Percentiles rank a stretch among this genome's conserved stretches.
Conservation (phyloP, 2,113 vertebrate genomes). For the Proterorhinus semilunaris region DNA sequence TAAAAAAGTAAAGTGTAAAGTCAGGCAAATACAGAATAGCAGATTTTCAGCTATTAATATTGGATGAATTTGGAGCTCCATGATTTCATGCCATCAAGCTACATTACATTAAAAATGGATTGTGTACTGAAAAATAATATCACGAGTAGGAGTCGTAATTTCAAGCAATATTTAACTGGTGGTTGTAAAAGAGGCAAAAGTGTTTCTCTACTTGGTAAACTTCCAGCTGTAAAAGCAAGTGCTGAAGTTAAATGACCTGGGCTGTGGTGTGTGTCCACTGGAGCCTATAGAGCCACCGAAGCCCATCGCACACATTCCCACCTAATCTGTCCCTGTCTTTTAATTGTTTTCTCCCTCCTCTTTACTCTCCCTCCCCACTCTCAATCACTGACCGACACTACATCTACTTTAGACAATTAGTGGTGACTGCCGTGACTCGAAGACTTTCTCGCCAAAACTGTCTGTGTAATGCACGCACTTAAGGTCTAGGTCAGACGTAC, state of each 20-base stretch:
- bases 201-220: neutral
- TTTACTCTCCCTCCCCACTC: slow-evolving; percentile 14
- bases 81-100: neutral
- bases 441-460: slow-evolving; percentile 17
- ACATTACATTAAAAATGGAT: neutral
- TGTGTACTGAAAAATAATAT: slow-evolving; percentile 1
- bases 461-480: slow-evolving; percentile 11
- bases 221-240: neutral
- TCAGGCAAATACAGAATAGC: neutral
- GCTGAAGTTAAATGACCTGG: neutral
- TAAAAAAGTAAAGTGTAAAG: neutral
- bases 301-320: no score
- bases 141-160: neutral
- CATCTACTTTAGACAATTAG: slow-evolving; percentile 60
- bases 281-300: no score
- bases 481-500: slow-evolving; percentile 17
- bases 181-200: neutral
- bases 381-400: slow-evolving; percentile 39
- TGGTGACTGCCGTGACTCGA: slow-evolving; percentile 32
- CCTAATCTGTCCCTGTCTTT: slow-evolving; percentile 39
- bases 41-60: neutral
- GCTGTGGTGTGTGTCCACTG: neutral
- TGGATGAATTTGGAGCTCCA: neutral
- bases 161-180: neutral
- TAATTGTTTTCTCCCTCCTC: slow-evolving; percentile 40